phyloP scores from a whole-genome alignment of 2,113 vertebrate species.

The Cebus imitator region DNA sequence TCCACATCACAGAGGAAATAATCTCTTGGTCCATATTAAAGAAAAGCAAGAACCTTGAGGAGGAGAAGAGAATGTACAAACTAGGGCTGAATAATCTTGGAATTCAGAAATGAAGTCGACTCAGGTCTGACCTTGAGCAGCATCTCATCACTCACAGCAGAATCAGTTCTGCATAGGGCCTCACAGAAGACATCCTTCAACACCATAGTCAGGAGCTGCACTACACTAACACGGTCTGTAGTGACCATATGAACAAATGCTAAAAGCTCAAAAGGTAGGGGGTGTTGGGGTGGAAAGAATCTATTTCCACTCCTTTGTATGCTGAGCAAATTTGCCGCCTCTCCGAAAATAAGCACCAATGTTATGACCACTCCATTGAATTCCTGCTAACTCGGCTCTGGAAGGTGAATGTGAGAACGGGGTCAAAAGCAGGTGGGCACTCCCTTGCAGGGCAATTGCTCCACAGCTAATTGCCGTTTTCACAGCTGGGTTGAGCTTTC shows the following conservation, averaged over 20 bases:
- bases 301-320: constrained; percentile 39
- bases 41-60: background rate
- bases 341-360: constrained; percentile 50
- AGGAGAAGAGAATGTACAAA: background rate
- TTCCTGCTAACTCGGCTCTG: background rate
- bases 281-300: background rate
- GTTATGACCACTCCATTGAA: background rate
- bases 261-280: background rate
- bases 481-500: constrained; percentile 69
- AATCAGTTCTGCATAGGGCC: background rate
- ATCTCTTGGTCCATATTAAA: background rate
- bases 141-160: background rate
- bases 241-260: background rate
- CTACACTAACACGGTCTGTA: background rate
- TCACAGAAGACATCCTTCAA: background rate
- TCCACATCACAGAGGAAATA: background rate
- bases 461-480: constrained; percentile 71
- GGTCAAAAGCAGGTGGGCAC: constrained; percentile 18
- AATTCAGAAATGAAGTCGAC: background rate
- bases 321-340: background rate
- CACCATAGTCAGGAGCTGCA: background rate
- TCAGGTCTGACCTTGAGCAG: background rate
- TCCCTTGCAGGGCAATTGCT: constrained; percentile 47
- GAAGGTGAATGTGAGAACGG: constrained; percentile 34
- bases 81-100: background rate